Base-by-base conservation (phyloP, 2,888 invertebrate genomes). In the Drosophila affinis region DNA sequence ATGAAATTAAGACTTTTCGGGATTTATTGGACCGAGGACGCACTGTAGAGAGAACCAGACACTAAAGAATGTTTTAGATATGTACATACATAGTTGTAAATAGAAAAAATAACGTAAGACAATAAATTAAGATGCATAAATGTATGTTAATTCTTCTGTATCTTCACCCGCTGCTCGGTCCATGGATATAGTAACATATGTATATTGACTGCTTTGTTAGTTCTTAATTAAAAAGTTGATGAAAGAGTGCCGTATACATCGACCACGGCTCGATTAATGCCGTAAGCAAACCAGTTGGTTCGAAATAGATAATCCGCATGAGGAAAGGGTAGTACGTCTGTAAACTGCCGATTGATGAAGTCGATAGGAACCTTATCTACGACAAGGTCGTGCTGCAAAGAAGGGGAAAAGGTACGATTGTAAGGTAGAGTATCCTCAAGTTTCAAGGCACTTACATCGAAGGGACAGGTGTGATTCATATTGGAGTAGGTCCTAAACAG, bases 11-110 rank as follows among this genome's bases (percentile, higher is more conserved):
- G 62, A 77, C 81, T 3, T 91, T 91, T 62, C 75, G 84, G 0
- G 90, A 91, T 18, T 72, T 91, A 3, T 65, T 91, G 51, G 91
- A 90, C 18, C 87, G 84, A 18, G 90, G 90, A 4, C 85, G 91
- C 14, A 68, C 72, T n/a, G 65, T 90, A n/a, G 91, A 91, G 59
- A 86, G 89, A 7, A 81, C 72, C 3, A 72, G 51, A 34, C 34
- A 73, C 44, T 78, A 47, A 56, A 52, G 9, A 55, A 39, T 44
- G 17, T 7, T 44, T 9, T 49, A 24, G 27, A 29, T 5, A 5
- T n/a, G n/a, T n/a, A n/a, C n/a, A n/a, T n/a, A n/a, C 24, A 24
- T 39, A 39, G 46, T 3, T 45, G 17, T 29, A 62, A 55, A 45
- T 34, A 46, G 34, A 3, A 32, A 10, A 10, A 12, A 10, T 32